These are phyloP conservation scores for Onychomys leucogaster DNA, from an alignment of 2,797 vertebrate genomes.

Conservation along the genomic window DNA sequence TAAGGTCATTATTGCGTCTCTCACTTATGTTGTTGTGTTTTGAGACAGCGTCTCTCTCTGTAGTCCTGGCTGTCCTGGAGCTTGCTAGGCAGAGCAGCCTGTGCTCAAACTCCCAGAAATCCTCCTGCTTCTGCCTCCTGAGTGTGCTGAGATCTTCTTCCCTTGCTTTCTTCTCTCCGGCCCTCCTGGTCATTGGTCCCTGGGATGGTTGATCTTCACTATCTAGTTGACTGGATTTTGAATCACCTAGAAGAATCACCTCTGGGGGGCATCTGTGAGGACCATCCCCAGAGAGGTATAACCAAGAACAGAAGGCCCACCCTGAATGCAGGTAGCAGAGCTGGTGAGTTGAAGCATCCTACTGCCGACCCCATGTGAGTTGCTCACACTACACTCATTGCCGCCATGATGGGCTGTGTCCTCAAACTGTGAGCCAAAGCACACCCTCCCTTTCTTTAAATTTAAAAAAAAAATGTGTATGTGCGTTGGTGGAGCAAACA, in stretches of 20 bases:
- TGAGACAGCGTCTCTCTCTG: neutral
- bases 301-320: neutral
- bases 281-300: neutral
- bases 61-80: neutral
- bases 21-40: neutral
- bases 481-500: no score
- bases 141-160: neutral
- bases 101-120: neutral
- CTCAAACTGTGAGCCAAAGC: neutral
- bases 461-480: no score
- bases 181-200: neutral
- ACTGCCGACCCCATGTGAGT: neutral
- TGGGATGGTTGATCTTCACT: no score
- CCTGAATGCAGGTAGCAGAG: neutral
- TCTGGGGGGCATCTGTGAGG: neutral
- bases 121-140: neutral
- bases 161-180: neutral
- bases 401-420: neutral
- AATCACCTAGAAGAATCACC: neutral
- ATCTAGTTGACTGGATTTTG: neutral
- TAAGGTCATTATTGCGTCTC: neutral
- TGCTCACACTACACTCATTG: neutral
- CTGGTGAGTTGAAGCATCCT: neutral
- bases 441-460: neutral
- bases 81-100: neutral